Evolutionary conservation across 2,888 invertebrate species (phyloP), one percentile per base, ranked within the genome.

Genomic region (Mellilla xanthometata): DNA sequence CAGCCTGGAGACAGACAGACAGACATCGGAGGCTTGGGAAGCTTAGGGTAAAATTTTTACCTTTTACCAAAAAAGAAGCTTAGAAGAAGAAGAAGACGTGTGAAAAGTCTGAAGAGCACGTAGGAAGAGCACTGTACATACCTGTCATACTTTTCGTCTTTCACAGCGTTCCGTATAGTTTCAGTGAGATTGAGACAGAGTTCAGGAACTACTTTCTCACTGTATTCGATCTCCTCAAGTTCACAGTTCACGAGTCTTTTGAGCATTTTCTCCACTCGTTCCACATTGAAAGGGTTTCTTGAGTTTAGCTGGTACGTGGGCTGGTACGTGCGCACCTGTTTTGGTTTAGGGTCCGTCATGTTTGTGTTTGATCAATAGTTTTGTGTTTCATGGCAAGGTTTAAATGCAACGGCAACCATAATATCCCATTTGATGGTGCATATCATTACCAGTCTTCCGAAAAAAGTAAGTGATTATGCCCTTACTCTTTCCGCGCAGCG

Each of bases 71-170:
- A n/a, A n/a, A n/a, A n/a, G n/a, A n/a, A n/a, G n/a, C n/a, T n/a
- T n/a, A n/a, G n/a, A n/a, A n/a, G n/a, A n/a, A n/a, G n/a, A n/a
- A n/a, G n/a, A n/a, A n/a, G n/a, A n/a, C n/a, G n/a, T n/a, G n/a
- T n/a, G n/a, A n/a, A n/a, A n/a, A n/a, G n/a, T n/a, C n/a, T n/a
- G n/a, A n/a, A n/a, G n/a, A n/a, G n/a, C n/a, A n/a, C n/a, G n/a
- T n/a, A n/a, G n/a, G n/a, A n/a, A 12, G 12, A 8, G 12, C 2
- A 2, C 7, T 33, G 44, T 41, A 44, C 13, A 52, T 30, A 88
- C 94, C 95, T 93, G 72, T 94, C 93, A 72, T 91, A 94, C 50
- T 93, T 90, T 66, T 93, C 88, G 69, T 91, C 92, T 73, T 93
- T 93, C 9, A 94, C 87, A 50, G 90, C 88, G 19, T 84, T 81